phyloP scores from a whole-genome alignment of 2,113 vertebrate species.

The Hipposideros armiger region DNA sequence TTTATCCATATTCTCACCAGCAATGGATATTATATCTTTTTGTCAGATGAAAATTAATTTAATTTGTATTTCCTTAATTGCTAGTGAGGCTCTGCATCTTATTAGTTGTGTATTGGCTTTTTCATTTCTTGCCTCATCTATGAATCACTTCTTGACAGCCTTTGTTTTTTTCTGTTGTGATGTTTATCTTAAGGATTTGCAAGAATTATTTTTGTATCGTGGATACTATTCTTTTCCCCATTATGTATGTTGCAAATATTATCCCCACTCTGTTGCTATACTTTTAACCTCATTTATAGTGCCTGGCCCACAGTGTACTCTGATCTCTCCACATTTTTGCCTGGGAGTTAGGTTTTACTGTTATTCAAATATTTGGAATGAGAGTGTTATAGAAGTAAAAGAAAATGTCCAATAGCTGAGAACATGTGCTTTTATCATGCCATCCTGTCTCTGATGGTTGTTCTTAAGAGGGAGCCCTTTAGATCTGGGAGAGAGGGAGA shows the following conservation, averaged over 20 bases:
- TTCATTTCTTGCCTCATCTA: not conserved
- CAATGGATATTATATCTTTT: not conserved
- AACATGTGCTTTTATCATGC: not conserved
- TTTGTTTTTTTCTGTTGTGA: not conserved
- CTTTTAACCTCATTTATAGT: not conserved
- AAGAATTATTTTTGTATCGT: not conserved
- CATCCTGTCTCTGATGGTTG: not conserved
- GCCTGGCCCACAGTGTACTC: not conserved
- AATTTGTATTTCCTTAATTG: not conserved
- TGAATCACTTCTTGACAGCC: not conserved
- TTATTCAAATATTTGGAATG: not conserved
- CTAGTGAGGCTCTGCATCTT: not conserved
- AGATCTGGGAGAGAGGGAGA: not conserved
- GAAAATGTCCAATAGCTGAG: not conserved
- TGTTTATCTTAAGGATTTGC: not conserved
- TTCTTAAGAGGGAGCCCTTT: not conserved
- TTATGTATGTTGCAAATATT: not conserved
- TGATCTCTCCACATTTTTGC: not conserved
- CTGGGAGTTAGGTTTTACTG: not conserved
- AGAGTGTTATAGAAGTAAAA: not conserved
- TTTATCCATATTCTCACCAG: not conserved
- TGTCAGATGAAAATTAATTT: not conserved
- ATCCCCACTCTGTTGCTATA: not conserved
- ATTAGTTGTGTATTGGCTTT: not conserved
- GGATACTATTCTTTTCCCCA: not conserved